phyloP scores from a whole-genome alignment of 2,888 invertebrate genomes.

The Ceramica pisi region DNA sequence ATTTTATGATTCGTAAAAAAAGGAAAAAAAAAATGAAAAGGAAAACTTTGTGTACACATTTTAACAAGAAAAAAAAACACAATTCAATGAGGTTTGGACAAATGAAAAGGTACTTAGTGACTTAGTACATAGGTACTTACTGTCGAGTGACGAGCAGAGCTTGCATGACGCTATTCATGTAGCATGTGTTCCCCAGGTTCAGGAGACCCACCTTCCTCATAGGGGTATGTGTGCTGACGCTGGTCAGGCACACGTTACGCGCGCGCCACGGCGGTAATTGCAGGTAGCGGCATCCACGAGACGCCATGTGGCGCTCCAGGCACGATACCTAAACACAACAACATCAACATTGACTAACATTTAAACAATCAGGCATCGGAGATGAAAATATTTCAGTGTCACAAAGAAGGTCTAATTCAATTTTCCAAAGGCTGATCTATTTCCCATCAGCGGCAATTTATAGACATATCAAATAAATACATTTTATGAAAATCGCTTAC shows the following conservation, averaged over 20 bases:
- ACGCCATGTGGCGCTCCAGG: slow-evolving; percentile 86
- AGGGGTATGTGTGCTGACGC: slow-evolving; percentile 70
- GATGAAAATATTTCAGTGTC: background rate
- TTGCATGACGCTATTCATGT: slow-evolving; percentile 97
- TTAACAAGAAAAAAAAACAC: background rate
- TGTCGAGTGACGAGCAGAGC: slow-evolving; percentile 95
- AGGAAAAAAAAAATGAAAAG: background rate
- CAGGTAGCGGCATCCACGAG: slow-evolving; percentile 79
- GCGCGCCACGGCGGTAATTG: slow-evolving; percentile 78
- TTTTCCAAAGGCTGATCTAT: background rate
- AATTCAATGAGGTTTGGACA: background rate
- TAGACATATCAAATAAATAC: background rate
- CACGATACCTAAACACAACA: slow-evolving; percentile 74
- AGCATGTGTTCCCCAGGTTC: slow-evolving; percentile 97
- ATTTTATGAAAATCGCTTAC: slow-evolving; percentile 12
- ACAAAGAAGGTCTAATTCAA: slow-evolving; percentile 19
- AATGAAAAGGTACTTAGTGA: background rate
- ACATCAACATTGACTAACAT: slow-evolving; percentile 10
- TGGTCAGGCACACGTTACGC: slow-evolving; percentile 69
- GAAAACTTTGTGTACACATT: background rate
- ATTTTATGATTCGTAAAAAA: background rate
- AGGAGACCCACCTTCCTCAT: slow-evolving; percentile 93
- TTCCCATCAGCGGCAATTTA: background rate
- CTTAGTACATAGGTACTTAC: slow-evolving; percentile 83
- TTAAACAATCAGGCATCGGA: background rate